Base-by-base conservation (phyloP, 1,140 invertebrate species). In the Akabosia matsudoensis region DNA sequence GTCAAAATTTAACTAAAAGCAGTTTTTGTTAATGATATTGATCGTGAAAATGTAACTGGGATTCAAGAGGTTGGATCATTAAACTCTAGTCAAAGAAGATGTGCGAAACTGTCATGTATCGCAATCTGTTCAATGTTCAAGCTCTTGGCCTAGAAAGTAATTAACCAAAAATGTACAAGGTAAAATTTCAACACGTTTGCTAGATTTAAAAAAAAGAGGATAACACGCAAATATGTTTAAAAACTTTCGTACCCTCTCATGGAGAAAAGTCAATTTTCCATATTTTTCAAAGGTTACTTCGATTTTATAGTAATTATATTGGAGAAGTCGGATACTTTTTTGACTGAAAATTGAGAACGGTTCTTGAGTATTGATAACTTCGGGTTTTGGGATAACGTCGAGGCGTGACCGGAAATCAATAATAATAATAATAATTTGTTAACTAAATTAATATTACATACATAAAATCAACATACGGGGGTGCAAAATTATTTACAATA, bases 401-500 rank as follows among this genome's bases (percentile, higher is more conserved):
- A n/a, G n/a, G n/a, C n/a, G n/a, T n/a, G n/a, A n/a, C n/a, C n/a
- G n/a, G 37, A 45, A 45, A 45, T 45, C 37, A 45, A 18, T 7
- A 45, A 45, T 45, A 10, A 10, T 45, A 45, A 45, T 56, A 45
- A 45, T 45, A 7, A 45, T 45, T 45, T 45, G 18, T 18, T 45
- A 45, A 45, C 7, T 10, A 45, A 45, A 45, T 10, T 45, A 45
- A 45, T 45, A n/a, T n/a, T n/a, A n/a, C n/a, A n/a, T n/a, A n/a
- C n/a, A n/a, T 18, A 45, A 45, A 45, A 45, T 45, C 54, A 56
- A 56, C 54, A 22, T 24, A n/a, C 54, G 54, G 54, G 3, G 54
- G 54, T 56, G 54, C 54, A 56, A 56, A 13, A 16, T n/a, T 56
- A 56, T 56, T 56, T 56, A 56, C 54, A 56, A n/a, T n/a, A n/a